Base-by-base conservation (phyloP, 2,888 invertebrate genomes). In the Aleiodes alternator region DNA sequence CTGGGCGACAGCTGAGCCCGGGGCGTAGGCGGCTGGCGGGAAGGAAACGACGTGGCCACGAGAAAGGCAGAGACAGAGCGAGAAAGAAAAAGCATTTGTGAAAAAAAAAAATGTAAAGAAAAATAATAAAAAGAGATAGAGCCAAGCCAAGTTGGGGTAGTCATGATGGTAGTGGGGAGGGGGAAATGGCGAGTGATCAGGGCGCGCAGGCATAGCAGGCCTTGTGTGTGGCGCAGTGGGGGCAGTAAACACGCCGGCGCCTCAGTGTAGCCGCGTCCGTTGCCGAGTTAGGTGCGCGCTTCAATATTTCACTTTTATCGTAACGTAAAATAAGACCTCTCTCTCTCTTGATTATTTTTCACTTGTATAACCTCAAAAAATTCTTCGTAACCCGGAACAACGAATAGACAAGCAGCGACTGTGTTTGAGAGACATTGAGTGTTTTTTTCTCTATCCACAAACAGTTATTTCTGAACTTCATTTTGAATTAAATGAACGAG, bases 211-310 rank as follows among this genome's bases (percentile, higher is more conserved):
- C 61, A 68, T 6, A 34, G 34, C 23, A 34, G 34, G 34, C 34
- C 34, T 43, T 43, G 43, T 43, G 43, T 43, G 43, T 9, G 43
- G 64, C 57, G 73, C 43, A 75, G 83, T 77, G 80, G 82, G 84
- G 82, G 81, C 78, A 80, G 79, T 85, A 86, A 87, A 84, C 87
- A 87, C 87, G 87, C 87, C 87, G 87, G 87, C 87, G 87, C 87
- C 82, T 84, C 87, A 87, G 87, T 87, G 78, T 79, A 81, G 80
- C 82, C 85, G 86, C 85, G 86, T 83, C 84, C 77, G 81, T 81
- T 77, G 82, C 75, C 76, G 79, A 71, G 79, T 72, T 78, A 23
- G 82, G 71, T 75, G 82, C 79, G 81, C 56, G 43, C 7, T 29
- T 23, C 29, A 11, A 38, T 16, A 38, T 31, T 55, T 38, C 31